A percentile compares a stretch with the other conserved stretches of the same genome.
phyloP scores from a whole-genome alignment of 2,113 vertebrate genomes.

The Uria aalge region DNA sequence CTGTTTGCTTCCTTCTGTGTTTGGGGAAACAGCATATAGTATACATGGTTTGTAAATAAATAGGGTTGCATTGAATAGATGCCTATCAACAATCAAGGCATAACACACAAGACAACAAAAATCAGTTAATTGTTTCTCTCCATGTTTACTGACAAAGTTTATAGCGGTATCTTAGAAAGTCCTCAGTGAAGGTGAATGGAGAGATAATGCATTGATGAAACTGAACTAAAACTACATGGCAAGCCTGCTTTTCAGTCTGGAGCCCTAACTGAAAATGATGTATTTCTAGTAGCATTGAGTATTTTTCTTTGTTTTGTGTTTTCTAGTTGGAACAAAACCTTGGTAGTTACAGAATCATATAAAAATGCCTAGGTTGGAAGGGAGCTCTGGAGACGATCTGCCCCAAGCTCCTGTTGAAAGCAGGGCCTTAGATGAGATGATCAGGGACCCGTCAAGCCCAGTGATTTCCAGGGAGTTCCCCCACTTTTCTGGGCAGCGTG shows the following conservation, averaged over 20 bases:
- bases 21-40: neutral
- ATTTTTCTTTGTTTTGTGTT: neutral
- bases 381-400: neutral
- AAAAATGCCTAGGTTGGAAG: neutral
- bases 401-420: neutral
- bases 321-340: neutral
- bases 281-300: neutral
- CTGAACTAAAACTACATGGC: neutral
- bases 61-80: neutral
- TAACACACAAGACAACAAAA: neutral
- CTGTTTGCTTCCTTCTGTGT: neutral
- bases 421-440: neutral
- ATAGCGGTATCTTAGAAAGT: neutral
- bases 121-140: neutral
- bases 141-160: neutral
- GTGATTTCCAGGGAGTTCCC: neutral
- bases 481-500: neutral
- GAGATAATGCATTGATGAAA: neutral
- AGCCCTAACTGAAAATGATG: neutral
- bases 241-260: neutral
- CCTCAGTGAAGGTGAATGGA: neutral
- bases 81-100: neutral
- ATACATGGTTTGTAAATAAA: neutral
- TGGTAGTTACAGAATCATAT: neutral
- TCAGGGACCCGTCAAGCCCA: accelerated